These are phyloP conservation scores for Thymallus thymallus DNA, from an alignment of 2,113 vertebrate genomes.

Conservation along the genomic window DNA sequence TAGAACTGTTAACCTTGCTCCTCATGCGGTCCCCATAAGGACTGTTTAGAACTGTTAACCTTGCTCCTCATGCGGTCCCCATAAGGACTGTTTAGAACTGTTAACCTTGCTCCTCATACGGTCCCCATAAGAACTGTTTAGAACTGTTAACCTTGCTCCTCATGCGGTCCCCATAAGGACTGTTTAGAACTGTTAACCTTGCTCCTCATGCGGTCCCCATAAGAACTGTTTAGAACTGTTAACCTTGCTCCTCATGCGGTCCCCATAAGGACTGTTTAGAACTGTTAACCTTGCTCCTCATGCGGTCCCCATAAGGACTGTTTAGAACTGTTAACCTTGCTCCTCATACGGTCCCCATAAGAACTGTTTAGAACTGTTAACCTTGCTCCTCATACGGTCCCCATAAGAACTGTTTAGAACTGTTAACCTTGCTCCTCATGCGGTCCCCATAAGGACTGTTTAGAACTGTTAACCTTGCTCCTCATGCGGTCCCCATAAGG, in stretches of 20 bases:
- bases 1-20: slow-evolving; percentile 36
- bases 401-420: no score
- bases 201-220: slow-evolving; percentile 70
- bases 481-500: slow-evolving; percentile 63
- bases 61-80: slow-evolving; percentile 70
- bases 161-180: slow-evolving; percentile 69
- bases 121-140: slow-evolving; percentile 17
- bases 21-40: slow-evolving; percentile 63
- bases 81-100: slow-evolving; percentile 56
- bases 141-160: no score
- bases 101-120: slow-evolving; percentile 62
- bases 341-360: slow-evolving; percentile 69
- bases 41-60: no score
- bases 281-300: slow-evolving; percentile 56
- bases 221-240: no score
- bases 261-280: slow-evolving; percentile 65
- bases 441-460: slow-evolving; percentile 69
- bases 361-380: slow-evolving; percentile 52
- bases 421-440: slow-evolving; percentile 70
- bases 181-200: slow-evolving; percentile 22
- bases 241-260: slow-evolving; percentile 69
- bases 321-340: no score
- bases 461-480: slow-evolving; percentile 36
- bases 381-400: slow-evolving; percentile 65
- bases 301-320: slow-evolving; percentile 43